These are phyloP conservation scores for Platorchestia sp. DNA, from an alignment of 1,140 invertebrate species.

Conservation along the genomic window DNA sequence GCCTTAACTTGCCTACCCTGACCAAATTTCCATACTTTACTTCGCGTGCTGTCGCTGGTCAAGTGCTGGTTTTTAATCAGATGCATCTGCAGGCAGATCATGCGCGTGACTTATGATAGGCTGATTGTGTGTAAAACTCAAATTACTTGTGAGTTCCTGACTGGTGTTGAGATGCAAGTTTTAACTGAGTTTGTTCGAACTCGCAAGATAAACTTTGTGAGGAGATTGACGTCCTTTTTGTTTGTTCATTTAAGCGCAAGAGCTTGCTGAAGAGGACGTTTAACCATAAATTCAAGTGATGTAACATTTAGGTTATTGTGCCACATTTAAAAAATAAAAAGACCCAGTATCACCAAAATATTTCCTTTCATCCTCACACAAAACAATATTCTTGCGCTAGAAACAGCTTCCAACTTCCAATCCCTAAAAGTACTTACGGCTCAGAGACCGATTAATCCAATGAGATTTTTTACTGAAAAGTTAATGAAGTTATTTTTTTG, in stretches of 20 bases:
- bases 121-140: background rate
- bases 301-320: no score
- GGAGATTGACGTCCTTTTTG: background rate
- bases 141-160: background rate
- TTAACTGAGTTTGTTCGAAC: background rate
- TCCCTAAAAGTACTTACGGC: no score
- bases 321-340: no score
- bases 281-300: no score
- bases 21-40: conserved; percentile 1
- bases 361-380: background rate
- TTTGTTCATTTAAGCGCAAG: background rate
- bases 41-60: background rate
- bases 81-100: background rate
- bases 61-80: background rate
- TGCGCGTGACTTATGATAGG: background rate
- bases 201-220: background rate
- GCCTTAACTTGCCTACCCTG: conserved; percentile 10
- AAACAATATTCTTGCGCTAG: background rate
- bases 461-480: background rate
- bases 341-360: no score
- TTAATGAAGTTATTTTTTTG: background rate
- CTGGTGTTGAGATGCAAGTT: background rate
- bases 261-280: background rate
- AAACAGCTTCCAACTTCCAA: no score
- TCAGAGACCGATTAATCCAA: background rate